Conservation (phyloP, 2,888 invertebrate species). For the Chrysolina americana region DNA sequence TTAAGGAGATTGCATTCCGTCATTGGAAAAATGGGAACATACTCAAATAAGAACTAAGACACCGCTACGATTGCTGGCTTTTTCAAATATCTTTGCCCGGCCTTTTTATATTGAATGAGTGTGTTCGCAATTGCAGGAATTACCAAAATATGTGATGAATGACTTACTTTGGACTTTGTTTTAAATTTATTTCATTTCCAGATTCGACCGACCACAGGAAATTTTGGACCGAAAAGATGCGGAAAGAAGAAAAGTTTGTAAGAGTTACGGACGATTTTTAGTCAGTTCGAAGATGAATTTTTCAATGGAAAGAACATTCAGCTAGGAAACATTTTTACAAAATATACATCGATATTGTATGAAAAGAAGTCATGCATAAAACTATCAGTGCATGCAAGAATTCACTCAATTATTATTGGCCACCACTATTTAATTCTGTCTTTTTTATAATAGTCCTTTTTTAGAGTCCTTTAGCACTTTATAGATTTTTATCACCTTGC, state of each 20-base stretch:
- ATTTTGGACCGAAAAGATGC: no score
- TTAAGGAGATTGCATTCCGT: no score
- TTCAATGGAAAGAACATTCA: not conserved
- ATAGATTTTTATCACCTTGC: conserved; percentile 10
- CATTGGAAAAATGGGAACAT: no score
- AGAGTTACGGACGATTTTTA: not conserved
- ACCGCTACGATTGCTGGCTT: no score
- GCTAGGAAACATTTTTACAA: not conserved
- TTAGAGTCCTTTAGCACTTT: conserved; percentile 8
- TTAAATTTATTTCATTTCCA: not conserved
- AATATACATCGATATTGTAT: not conserved
- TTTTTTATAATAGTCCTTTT: not conserved
- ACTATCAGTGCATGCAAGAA: not conserved
- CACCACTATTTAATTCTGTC: not conserved
- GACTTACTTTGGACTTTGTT: no score
- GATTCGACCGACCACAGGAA: not conserved
- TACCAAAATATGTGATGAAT: no score
- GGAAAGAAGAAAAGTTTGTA: no score
- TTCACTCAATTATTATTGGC: not conserved
- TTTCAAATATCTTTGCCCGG: no score
- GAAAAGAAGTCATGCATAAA: not conserved
- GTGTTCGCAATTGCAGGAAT: no score
- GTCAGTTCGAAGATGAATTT: not conserved
- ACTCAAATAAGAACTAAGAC: no score
- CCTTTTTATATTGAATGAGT: no score